Base-by-base conservation (phyloP, 2,888 invertebrate genomes). In the Erebia palarica region DNA sequence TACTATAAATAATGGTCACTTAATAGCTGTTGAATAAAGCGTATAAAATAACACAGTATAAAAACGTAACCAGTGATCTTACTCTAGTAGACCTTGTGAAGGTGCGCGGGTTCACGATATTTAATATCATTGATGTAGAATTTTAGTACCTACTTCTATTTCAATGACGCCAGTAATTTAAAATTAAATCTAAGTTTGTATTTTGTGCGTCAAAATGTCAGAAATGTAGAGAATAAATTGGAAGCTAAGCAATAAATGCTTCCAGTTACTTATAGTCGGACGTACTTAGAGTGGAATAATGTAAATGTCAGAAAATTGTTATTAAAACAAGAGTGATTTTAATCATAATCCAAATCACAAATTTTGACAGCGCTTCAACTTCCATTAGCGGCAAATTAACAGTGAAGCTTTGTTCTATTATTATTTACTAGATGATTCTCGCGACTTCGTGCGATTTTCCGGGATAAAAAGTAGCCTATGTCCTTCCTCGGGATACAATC, bases 11-110 rank as follows among this genome's bases (percentile, higher is more conserved):
- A 61, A 55, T 61, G 42, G 36, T 51, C 42, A 42, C 27, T 13
- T 53, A 53, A 21, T 60, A 61, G 61, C 68, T 53, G 42, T 53
- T 60, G 27, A 27, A 11, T 58, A 70, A 53, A 60, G 51, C 49
- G 18, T 63, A 2, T 16, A 36, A 49, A 53, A 44, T 53, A 11
- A 65, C 42, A 53, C 58, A 42, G 65, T 49, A 27, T 58, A 58
- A 57, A 65, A 55, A 65, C 8, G 18, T 53, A 53, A 65, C 42
- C 42, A 57, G 55, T n/a, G 57, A 18, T 27, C 14, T 13, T 0
- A 36, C 2, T 58, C 0, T 1, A n/a, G 16, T 13, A 49, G n/a
- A n/a, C n/a, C n/a, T n/a, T n/a, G n/a, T n/a, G n/a, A n/a, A n/a
- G 49, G 49, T n/a, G 49, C n/a, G 14, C 14, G 3, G 13, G 49